These are phyloP conservation scores for Rhagoletis zephyria DNA, from an alignment of 1,140 invertebrate genomes.

Conservation along the genomic window DNA sequence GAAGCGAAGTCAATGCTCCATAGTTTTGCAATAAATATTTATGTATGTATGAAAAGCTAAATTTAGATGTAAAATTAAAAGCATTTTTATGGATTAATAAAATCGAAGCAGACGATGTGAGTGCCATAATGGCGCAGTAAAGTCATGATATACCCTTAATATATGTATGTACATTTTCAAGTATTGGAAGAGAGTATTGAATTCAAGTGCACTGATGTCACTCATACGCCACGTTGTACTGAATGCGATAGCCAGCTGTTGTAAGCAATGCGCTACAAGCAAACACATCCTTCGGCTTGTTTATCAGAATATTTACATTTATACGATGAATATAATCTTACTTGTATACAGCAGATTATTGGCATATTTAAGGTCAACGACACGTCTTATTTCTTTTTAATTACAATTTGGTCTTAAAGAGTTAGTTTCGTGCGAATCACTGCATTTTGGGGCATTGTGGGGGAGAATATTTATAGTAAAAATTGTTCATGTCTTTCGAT, in stretches of 20 bases:
- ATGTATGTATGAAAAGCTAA: background rate
- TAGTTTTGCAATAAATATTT: too few species aligned
- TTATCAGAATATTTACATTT: too few species aligned
- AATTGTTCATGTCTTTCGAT: background rate
- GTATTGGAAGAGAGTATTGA: background rate
- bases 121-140: too few species aligned
- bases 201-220: constrained; percentile 16
- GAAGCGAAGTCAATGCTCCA: too few species aligned
- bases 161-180: too few species aligned
- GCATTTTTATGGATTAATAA: background rate
- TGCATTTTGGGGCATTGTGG: constrained; percentile 2
- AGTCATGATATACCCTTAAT: too few species aligned
- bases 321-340: too few species aligned
- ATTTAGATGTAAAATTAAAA: background rate
- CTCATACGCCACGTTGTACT: constrained; percentile 34
- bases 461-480: background rate
- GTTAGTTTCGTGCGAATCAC: constrained; percentile 21
- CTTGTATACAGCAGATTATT: background rate
- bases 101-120: background rate
- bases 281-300: too few species aligned
- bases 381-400: constrained; percentile 25
- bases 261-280: too few species aligned
- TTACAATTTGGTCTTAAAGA: constrained; percentile 30
- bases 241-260: too few species aligned
- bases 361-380: background rate